Conservation (phyloP, 2,797 vertebrate species). For the Danio aesculapii region DNA sequence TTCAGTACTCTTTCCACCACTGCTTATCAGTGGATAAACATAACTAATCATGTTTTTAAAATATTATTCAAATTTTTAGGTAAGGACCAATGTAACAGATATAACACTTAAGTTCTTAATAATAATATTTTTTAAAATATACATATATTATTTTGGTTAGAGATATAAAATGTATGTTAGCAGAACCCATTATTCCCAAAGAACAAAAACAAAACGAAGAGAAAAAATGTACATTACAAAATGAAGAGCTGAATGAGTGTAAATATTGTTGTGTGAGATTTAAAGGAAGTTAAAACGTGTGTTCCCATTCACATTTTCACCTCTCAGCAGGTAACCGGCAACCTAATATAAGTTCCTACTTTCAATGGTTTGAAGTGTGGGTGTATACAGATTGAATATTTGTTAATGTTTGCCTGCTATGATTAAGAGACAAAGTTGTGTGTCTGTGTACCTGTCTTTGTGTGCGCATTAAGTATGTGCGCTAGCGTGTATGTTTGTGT, state of each 20-base stretch:
- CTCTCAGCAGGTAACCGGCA: constrained; percentile 38
- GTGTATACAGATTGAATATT: constrained; percentile 39
- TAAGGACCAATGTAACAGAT: not conserved
- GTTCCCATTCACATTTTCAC: constrained; percentile 35
- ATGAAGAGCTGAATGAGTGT: constrained; percentile 38
- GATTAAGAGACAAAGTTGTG: constrained; percentile 39
- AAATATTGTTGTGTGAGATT: constrained; percentile 18
- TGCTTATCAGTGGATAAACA: too few relatives aligned
- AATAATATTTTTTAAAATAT: too few relatives aligned
- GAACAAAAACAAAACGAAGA: constrained; percentile 10
- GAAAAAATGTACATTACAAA: constrained; percentile 33
- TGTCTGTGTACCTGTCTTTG: constrained; percentile 26
- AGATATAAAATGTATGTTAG: constrained; percentile 22
- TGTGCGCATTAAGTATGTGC: constrained; percentile 10
- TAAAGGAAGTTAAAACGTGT: constrained; percentile 25
- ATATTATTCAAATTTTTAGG: too few relatives aligned
- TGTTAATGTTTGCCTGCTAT: constrained; percentile 43
- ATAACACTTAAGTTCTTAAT: not conserved
- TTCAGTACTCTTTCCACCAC: too few relatives aligned
- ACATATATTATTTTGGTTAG: not conserved
- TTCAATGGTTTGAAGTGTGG: constrained; percentile 34
- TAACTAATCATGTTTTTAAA: too few relatives aligned
- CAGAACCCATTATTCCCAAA: constrained; percentile 20
- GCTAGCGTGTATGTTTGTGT: constrained; percentile 36
- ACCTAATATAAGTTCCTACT: constrained; percentile 20